These are phyloP conservation scores for Trogon melanurus DNA, from an alignment of 2,113 vertebrate genomes.

Conservation along the genomic window DNA sequence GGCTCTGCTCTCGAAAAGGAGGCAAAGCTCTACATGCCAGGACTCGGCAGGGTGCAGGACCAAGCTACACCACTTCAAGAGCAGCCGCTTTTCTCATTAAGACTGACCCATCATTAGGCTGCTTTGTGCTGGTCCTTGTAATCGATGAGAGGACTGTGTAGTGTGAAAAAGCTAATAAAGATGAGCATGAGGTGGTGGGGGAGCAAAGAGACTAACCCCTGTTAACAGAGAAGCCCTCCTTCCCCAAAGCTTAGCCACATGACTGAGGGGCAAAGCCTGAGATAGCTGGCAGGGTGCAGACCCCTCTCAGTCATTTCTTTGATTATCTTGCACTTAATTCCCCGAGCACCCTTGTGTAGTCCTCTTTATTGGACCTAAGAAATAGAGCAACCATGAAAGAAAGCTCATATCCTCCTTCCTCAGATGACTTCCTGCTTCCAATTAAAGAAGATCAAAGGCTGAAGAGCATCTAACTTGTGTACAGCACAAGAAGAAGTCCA, in stretches of 20 bases:
- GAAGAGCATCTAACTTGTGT: not conserved
- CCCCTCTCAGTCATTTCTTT: conserved; percentile 25
- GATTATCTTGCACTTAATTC: conserved; percentile 14
- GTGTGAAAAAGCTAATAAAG: conserved; percentile 72
- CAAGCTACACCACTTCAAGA: conserved; percentile 77
- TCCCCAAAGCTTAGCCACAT: not conserved
- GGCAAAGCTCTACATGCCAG: conserved; percentile 83
- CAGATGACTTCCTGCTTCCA: not conserved
- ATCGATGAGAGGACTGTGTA: conserved; percentile 87
- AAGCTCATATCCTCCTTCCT: not conserved
- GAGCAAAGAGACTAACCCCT: conserved; percentile 30
- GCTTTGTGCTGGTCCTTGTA: conserved; percentile 85
- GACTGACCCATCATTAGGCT: conserved; percentile 90
- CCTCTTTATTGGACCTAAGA: conserved; percentile 22
- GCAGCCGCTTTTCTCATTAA: conserved; percentile 88
- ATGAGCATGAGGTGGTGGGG: conserved; percentile 36
- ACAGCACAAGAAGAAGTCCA: not conserved
- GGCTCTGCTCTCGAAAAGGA: conserved; percentile 81
- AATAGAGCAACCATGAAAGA: conserved; percentile 19
- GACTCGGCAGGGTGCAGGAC: conserved; percentile 80
- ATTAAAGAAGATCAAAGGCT: conserved; percentile 46
- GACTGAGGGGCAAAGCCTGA: not conserved
- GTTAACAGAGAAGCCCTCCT: conserved; percentile 11
- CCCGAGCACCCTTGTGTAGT: not conserved
- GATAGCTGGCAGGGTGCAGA: conserved; percentile 25